Conservation (phyloP, 2,888 invertebrate species). For the Oxycera nigricornis region DNA sequence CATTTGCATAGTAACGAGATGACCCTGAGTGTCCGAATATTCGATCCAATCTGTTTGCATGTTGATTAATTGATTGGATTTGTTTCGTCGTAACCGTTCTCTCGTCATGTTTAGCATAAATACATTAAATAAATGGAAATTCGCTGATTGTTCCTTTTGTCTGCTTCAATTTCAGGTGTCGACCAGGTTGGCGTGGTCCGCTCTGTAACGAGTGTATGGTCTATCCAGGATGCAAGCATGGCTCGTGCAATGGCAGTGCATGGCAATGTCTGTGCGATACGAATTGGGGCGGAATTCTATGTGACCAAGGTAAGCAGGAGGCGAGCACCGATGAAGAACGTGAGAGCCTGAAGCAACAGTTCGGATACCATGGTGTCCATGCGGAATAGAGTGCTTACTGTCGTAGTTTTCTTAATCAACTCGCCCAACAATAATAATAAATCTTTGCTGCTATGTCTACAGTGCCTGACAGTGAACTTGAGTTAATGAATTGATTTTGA, state of each 20-base stretch:
- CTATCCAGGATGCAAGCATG: slow-evolving; percentile 96
- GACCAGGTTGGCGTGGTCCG: slow-evolving; percentile 91
- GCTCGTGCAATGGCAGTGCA: slow-evolving; percentile 90
- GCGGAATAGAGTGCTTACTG: neutral
- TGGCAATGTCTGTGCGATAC: slow-evolving; percentile 98
- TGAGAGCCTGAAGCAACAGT: neutral
- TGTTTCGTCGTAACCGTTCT: neutral
- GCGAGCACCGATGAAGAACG: neutral
- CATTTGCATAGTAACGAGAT: neutral
- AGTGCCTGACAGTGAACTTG: neutral
- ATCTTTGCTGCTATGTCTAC: neutral
- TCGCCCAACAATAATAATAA: neutral
- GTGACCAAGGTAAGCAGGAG: slow-evolving; percentile 80
- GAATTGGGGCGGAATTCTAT: slow-evolving; percentile 98
- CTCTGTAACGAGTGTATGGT: slow-evolving; percentile 92
- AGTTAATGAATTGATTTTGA: neutral
- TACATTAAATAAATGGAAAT: slow-evolving; percentile 7
- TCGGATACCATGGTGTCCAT: neutral
- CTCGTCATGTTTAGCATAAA: neutral
- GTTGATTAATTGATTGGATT: slow-evolving; percentile 11
- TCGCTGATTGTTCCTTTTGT: slow-evolving; percentile 31
- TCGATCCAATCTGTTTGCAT: neutral
- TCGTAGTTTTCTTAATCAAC: neutral
- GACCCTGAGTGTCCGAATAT: neutral
- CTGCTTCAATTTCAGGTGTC: slow-evolving; percentile 72